Evolutionary conservation across 2,113 vertebrate species (phyloP).

Genomic region (Pangasianodon hypophthalmus): DNA sequence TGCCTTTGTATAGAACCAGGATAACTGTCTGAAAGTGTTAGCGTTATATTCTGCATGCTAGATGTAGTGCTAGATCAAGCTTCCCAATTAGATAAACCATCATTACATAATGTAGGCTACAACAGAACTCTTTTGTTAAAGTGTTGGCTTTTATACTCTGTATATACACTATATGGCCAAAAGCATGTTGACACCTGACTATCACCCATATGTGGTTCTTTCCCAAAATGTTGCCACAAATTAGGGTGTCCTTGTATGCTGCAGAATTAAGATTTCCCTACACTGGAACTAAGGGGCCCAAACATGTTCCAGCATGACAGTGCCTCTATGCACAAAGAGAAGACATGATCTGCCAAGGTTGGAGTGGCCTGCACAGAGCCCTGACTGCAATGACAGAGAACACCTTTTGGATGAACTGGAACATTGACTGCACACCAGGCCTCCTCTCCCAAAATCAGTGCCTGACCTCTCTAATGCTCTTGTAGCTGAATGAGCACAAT

Average conservation of each 20-base stretch:
- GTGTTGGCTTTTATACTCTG: not conserved
- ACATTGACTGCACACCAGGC: not conserved
- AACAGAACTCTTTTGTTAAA: not conserved
- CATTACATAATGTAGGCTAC: not conserved
- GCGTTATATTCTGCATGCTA: not conserved
- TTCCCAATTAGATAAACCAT: not conserved
- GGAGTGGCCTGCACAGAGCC: not conserved
- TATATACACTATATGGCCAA: not conserved
- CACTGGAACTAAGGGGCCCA: not conserved
- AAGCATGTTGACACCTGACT: not conserved
- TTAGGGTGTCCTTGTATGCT: not conserved
- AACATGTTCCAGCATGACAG: not conserved
- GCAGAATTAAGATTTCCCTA: not conserved
- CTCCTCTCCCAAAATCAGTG: not conserved
- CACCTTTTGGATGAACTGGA: not conserved
- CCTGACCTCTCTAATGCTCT: not conserved
- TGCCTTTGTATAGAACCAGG: slow-evolving; percentile 16
- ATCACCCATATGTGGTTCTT: not conserved
- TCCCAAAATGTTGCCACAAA: not conserved
- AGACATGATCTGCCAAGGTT: not conserved
- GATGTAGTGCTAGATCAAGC: not conserved
- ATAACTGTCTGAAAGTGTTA: slow-evolving; percentile 6
- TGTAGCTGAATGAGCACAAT: not conserved
- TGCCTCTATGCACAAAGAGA: too few species aligned
- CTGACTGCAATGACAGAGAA: not conserved